Conservation (phyloP, 1,140 invertebrate species). For the Drosophila jambulina region DNA sequence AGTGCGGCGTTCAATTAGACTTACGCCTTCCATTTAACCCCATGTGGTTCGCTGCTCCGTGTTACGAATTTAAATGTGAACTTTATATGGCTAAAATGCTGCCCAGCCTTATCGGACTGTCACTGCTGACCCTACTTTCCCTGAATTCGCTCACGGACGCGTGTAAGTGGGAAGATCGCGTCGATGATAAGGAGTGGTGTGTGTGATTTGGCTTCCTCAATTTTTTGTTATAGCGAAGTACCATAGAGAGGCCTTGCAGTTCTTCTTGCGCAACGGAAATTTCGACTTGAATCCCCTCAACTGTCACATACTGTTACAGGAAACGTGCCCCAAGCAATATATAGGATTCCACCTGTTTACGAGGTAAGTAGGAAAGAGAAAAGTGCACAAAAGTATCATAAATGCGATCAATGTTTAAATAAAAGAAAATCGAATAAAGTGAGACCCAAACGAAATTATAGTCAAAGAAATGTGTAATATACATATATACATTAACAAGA, state of each 20-base stretch:
- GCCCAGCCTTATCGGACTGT: conserved; percentile 16
- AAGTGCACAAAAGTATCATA: not conserved
- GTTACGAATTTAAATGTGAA: conserved; percentile 36
- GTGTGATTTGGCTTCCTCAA: conserved; percentile 20
- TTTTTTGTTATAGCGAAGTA: conserved; percentile 48
- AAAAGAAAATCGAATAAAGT: not conserved
- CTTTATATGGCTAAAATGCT: conserved; percentile 29
- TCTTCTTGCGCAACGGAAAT: conserved; percentile 70
- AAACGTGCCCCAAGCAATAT: conserved; percentile 64
- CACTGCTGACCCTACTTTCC: conserved; percentile 60
- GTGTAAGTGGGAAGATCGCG: conserved; percentile 44
- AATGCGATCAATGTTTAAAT: no score
- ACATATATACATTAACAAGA: not conserved
- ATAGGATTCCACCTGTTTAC: conserved; percentile 67
- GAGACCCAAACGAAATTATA: conserved; percentile 3
- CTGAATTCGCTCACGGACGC: conserved; percentile 51
- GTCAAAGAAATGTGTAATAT: not conserved
- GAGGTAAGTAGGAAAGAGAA: conserved; percentile 50
- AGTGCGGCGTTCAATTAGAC: conserved; percentile 59
- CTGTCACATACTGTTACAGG: conserved; percentile 59
- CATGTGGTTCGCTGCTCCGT: conserved; percentile 30
- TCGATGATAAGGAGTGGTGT: conserved; percentile 23
- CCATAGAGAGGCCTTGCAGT: conserved; percentile 54
- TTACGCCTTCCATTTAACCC: conserved; percentile 58
- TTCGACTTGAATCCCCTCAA: conserved; percentile 77